Evolutionary conservation across 2,113 vertebrate species (phyloP), one percentile per base, ranked within the genome.

Genomic region (Eublepharis macularius): DNA sequence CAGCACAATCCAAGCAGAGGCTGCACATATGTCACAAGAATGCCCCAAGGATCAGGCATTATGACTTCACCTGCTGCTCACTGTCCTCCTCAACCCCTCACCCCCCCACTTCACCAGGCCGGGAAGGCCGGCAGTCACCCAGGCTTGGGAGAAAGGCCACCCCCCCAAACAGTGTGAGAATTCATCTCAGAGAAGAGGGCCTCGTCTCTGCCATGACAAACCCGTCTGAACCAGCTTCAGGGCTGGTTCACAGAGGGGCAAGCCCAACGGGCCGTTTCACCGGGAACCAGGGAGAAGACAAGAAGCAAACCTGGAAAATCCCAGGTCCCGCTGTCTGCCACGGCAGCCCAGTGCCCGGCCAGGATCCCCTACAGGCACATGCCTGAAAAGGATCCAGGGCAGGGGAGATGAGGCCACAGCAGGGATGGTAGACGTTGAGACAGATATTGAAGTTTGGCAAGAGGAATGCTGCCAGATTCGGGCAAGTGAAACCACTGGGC

Each of bases 401-500:
- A 79, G 68, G 26, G 19, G 43, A 3, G 41, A 79, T 14, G n/a
- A 49, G 66, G 45, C 12, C 24, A n/a, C n/a, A 66, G 45, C 19
- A n/a, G 39, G 4, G 4, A 26, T 14, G 21, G 51, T 80, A 39
- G 5, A 6, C 10, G 3, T 3, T 6, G 14, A 1, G 26, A 47
- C 41, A 66, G 47, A 29, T 63, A 4, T 9, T 3, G 6, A 41
- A 51, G 45, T 32, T 29, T 36, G n/a, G 34, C 41, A 80, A 43
- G 26, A 36, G 69, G 43, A 65, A n/a, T 74, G 10, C 21, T 73
- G n/a, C n/a, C 43, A 39, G 54, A 36, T 80, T 9, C 43, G 80
- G 84, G 84, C 84, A 86, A 86, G 84, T 86, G 84, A n/a, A 16
- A 73, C 69, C 26, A 19, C 16, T 45, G 77, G 24, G 57, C 14